Evolutionary conservation across 1,140 invertebrate genomes (phyloP).

Genomic region (Diabrotica undecimpunctata): DNA sequence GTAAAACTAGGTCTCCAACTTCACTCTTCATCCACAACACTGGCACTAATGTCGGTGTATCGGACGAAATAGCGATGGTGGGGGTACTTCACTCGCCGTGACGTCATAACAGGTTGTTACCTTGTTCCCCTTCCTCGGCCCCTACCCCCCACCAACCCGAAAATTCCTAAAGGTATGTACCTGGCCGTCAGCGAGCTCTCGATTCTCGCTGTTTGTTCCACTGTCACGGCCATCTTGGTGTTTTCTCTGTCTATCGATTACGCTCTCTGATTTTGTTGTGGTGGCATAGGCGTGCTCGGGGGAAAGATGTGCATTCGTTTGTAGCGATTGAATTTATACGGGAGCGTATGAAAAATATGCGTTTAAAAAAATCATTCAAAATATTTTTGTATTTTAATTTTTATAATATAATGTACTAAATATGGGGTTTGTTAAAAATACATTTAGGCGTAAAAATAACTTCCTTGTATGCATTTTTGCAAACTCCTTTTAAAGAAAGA

Average conservation of each 20-base stretch:
- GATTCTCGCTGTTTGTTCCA: constrained; percentile 29
- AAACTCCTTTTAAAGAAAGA: too few relatives aligned
- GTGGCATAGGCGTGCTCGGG: not conserved
- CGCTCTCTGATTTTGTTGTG: constrained; percentile 28
- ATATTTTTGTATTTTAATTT: too few relatives aligned
- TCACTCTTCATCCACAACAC: constrained; percentile 19
- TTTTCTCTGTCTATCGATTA: constrained; percentile 18
- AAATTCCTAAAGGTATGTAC: constrained; percentile 42
- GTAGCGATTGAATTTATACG: too few relatives aligned
- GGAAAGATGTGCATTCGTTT: too few relatives aligned
- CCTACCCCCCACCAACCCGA: constrained; percentile 15
- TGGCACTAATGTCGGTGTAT: constrained; percentile 21
- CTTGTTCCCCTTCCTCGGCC: constrained; percentile 32
- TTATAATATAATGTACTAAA: too few relatives aligned
- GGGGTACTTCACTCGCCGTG: constrained; percentile 31
- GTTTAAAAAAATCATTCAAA: too few relatives aligned
- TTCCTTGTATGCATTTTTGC: too few relatives aligned
- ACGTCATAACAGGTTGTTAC: constrained; percentile 48
- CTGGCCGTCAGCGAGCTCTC: constrained; percentile 28
- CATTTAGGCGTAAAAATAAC: too few relatives aligned
- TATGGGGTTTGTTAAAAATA: too few relatives aligned
- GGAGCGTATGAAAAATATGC: too few relatives aligned
- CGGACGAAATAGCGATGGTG: constrained; percentile 14
- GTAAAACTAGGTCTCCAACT: constrained; percentile 14
- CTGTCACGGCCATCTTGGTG: constrained; percentile 44